Conservation (phyloP, 2,888 invertebrate species). For the Pollenia angustigena region DNA sequence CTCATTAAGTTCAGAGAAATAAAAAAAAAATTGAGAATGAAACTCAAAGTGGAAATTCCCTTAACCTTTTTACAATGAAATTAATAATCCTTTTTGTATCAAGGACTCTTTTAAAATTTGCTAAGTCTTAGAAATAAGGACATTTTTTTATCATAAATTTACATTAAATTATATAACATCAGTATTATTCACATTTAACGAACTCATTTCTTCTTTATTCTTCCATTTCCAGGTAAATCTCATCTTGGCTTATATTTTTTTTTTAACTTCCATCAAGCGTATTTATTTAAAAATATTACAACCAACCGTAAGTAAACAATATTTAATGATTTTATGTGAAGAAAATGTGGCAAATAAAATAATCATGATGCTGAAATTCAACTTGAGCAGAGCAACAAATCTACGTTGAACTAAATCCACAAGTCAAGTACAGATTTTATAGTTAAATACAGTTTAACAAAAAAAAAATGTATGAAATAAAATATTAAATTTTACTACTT, state of each 20-base stretch:
- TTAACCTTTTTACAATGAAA: too few relatives aligned
- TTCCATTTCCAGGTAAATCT: slow-evolving; percentile 45
- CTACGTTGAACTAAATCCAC: slow-evolving; percentile 35
- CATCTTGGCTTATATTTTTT: background rate
- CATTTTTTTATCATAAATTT: too few relatives aligned
- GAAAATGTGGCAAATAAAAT: background rate
- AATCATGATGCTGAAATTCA: slow-evolving; percentile 14
- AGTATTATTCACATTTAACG: background rate
- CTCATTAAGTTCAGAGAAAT: too few relatives aligned
- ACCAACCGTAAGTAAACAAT: slow-evolving; percentile 50
- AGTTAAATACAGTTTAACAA: slow-evolving; percentile 40
- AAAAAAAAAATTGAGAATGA: too few relatives aligned
- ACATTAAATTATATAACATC: too few relatives aligned
- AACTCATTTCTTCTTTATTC: slow-evolving; percentile 20
- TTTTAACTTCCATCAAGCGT: background rate
- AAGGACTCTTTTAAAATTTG: too few relatives aligned
- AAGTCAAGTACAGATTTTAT: slow-evolving; percentile 66
- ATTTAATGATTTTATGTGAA: slow-evolving; percentile 37
- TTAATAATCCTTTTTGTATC: too few relatives aligned
- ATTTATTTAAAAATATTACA: slow-evolving; percentile 18
- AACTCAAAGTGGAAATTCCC: too few relatives aligned
- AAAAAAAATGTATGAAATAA: slow-evolving; percentile 1
- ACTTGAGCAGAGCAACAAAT: slow-evolving; percentile 4
- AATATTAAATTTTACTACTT: slow-evolving; percentile 9
- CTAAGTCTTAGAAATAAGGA: too few relatives aligned